Base-by-base conservation (phyloP, 2,888 invertebrate genomes). In the Pinctada fucata region DNA sequence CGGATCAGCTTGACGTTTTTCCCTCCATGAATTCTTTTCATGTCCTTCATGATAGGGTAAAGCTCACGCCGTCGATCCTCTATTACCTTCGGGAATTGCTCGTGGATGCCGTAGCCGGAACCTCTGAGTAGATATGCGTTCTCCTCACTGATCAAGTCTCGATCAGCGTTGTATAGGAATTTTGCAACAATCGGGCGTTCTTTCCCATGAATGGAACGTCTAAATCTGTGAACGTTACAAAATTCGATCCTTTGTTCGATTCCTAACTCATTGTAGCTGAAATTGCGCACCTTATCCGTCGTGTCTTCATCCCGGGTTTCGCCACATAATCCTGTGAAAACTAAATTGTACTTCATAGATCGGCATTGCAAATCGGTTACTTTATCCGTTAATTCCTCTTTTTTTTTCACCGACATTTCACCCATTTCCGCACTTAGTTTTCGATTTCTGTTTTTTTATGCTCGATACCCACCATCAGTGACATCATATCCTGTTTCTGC, bases 311-410 rank as follows among this genome's bases (percentile, higher is more conserved):
- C 31, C 31, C 65, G n/a, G 16, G 65, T 65, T 13, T 65, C 65
- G 31, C 65, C 65, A 65, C n/a, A n/a, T n/a, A 65, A 13, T 16
- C 65, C 65, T 13, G 4, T 65, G 31, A 65, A 65, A 16, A 65
- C 65, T 65, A 65, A 65, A 13, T 65, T 65, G 65, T 65, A 16
- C 3, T 65, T 65, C 65, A 13, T 13, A 65, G 65, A 65, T 65
- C 65, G n/a, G 31, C 65, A 65, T 65, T 65, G 65, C 31, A n/a
- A n/a, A n/a, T n/a, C n/a, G n/a, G n/a, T n/a, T n/a, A n/a, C n/a
- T n/a, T n/a, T n/a, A n/a, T n/a, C n/a, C n/a, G n/a, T n/a, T n/a
- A n/a, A n/a, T n/a, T n/a, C n/a, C n/a, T n/a, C n/a, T 16, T 65
- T 65, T n/a, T n/a, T n/a, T n/a, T n/a, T n/a, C n/a, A n/a, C n/a